Evolutionary conservation across 2,888 invertebrate species (phyloP).

Genomic region (Plagiodera versicolora): DNA sequence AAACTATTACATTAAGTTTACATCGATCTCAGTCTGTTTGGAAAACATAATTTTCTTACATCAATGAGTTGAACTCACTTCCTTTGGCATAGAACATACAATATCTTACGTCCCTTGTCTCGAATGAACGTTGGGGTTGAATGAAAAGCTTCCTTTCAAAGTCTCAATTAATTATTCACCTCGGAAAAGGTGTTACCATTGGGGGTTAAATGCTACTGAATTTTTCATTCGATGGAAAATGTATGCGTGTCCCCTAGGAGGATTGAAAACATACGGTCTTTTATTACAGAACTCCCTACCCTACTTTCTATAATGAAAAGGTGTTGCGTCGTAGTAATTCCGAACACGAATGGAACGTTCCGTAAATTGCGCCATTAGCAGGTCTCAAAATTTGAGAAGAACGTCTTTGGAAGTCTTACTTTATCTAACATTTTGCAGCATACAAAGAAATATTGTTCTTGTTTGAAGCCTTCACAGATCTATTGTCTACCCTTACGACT

Average conservation of each 20-base stretch:
- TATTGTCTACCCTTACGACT: too few species aligned
- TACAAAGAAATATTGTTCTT: too few species aligned
- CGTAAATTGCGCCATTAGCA: background rate
- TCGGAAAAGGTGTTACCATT: background rate
- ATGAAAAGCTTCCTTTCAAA: background rate
- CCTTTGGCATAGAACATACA: too few species aligned
- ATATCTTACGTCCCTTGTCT: background rate
- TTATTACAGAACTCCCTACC: background rate
- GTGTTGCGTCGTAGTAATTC: background rate
- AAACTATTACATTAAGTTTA: too few species aligned
- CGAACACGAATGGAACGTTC: background rate
- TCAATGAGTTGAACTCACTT: too few species aligned
- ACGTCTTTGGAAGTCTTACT: too few species aligned
- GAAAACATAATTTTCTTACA: too few species aligned
- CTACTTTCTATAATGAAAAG: background rate
- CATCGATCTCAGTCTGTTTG: too few species aligned
- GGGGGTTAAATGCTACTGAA: background rate
- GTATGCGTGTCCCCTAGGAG: background rate
- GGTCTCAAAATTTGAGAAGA: background rate
- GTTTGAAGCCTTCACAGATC: too few species aligned
- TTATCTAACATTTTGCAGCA: too few species aligned
- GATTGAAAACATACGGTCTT: background rate
- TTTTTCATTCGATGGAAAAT: background rate
- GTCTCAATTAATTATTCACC: slow-evolving; percentile 12
- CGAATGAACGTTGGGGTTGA: background rate